Percentiles rank a stretch among this genome's conserved stretches.
Conservation (phyloP, 2,113 vertebrate species). For the Actinemys pallida region DNA sequence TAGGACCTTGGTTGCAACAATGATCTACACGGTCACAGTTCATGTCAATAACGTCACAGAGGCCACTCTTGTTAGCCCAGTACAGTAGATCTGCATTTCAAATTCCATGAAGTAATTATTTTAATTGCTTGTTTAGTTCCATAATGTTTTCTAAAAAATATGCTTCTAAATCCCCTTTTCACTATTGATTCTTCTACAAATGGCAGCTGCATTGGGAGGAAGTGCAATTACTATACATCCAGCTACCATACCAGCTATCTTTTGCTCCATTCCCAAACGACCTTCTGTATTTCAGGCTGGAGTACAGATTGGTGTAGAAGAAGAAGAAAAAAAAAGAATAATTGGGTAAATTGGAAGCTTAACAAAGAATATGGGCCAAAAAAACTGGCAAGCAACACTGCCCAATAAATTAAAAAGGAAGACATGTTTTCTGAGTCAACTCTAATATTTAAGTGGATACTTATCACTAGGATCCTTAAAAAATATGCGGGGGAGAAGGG, state of each 20-base stretch:
- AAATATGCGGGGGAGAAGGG: background rate
- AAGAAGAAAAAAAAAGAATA: background rate
- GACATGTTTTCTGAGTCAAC: background rate
- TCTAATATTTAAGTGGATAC: background rate
- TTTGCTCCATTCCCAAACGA: background rate
- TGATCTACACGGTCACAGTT: too few relatives aligned
- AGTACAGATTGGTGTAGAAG: background rate
- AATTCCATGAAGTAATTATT: background rate
- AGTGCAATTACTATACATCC: rapidly evolving
- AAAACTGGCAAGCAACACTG: background rate
- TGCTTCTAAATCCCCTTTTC: background rate
- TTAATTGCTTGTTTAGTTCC: rapidly evolving
- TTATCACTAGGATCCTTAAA: background rate
- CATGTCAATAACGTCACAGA: background rate
- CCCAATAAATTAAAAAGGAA: background rate
- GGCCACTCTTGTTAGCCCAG: background rate
- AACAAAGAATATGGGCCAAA: background rate
- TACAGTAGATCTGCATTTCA: rapidly evolving
- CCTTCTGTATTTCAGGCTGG: background rate
- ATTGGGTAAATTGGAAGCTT: background rate
- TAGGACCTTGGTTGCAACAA: too few relatives aligned
- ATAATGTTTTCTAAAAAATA: rapidly evolving
- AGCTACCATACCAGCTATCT: rapidly evolving
- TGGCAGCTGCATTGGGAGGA: rapidly evolving
- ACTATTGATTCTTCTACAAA: too few relatives aligned